Evolutionary conservation across 2,797 vertebrate genomes (phyloP), one percentile per base, ranked within the genome.

Genomic region (Morus bassanus): DNA sequence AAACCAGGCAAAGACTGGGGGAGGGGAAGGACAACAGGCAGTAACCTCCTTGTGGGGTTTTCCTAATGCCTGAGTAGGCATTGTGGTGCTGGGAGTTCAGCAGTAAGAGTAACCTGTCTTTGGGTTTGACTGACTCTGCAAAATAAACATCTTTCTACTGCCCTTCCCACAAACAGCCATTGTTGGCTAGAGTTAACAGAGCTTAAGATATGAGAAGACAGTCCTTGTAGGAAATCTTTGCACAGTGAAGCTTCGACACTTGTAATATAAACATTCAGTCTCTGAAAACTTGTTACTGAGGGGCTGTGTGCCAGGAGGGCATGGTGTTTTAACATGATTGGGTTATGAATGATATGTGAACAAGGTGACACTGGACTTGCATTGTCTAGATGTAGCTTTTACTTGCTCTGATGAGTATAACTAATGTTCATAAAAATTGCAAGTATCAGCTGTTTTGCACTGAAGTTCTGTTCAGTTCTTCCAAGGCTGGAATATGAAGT

Each of bases 291-390:
- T 69, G 46, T 65, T 79, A 12, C 21, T 4, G 27, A 43, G 24
- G 33, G 25, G 33, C 51, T 1, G 1, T 6, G 21, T 85, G 75
- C 10, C 31, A 54, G 51, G 27, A 74, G 82, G 35, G 31, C 1
- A 0, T 0, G 2, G 33, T 0, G 1, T 56, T 78, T 91, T 39
- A 17, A 18, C 54, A 3, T 3, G 17, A 5, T 17, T 54, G 46
- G 17, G 4, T 81, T 86, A 9, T 25, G 22, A 61, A 28, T 31
- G 37, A 1, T 54, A 3, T 1, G 23, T 74, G 79, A 77, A 43
- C 43, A 31, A 51, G 46, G 43, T 74, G 81, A 35, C 18, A 7
- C 35, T 46, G 70, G 77, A 14, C 27, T 89, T 76, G 43, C 5
- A 1, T 18, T 81, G 46, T 19, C 33, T 76, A 25, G 24, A 11